Evolutionary conservation across 2,888 invertebrate genomes (phyloP).

Genomic region (Digitonthophagus gazella): DNA sequence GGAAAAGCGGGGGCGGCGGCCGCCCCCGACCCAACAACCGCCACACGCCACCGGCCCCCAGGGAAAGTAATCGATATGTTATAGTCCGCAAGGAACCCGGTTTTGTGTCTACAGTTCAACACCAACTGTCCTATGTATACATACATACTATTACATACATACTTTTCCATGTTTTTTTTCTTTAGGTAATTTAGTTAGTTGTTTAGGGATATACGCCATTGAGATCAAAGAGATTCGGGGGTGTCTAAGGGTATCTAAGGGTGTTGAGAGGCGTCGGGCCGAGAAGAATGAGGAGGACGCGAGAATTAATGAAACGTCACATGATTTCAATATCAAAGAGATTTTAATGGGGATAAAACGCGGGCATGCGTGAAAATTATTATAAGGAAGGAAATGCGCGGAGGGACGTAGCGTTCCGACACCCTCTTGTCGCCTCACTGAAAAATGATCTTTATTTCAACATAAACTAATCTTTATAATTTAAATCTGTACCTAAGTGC

Average conservation of each 20-base stretch:
- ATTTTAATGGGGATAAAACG: slow-evolving; percentile 53
- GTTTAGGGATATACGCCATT: neutral
- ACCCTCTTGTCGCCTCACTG: neutral
- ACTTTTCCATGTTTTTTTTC: too few species aligned
- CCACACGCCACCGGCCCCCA: slow-evolving; percentile 41
- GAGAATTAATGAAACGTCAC: slow-evolving; percentile 53
- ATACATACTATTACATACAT: slow-evolving; percentile 1
- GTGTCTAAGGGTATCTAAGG: neutral
- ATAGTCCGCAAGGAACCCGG: slow-evolving; percentile 42
- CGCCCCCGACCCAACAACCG: slow-evolving; percentile 32
- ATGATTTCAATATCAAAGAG: slow-evolving; percentile 54
- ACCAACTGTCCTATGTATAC: slow-evolving; percentile 9
- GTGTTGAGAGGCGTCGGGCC: neutral
- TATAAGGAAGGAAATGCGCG: slow-evolving; percentile 48
- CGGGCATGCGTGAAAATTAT: slow-evolving; percentile 53
- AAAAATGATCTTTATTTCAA: too few species aligned
- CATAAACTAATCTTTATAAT: too few species aligned
- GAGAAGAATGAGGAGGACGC: slow-evolving; percentile 42
- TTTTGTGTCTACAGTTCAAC: slow-evolving; percentile 37
- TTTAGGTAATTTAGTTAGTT: neutral
- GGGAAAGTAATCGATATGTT: slow-evolving; percentile 59
- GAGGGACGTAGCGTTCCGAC: slow-evolving; percentile 28
- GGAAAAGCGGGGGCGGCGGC: slow-evolving; percentile 48
- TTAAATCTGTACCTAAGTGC: too few species aligned
- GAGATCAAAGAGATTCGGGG: neutral